These are phyloP conservation scores for Entosphenus tridentatus DNA, from an alignment of 2,113 vertebrate species.

Conservation along the genomic window DNA sequence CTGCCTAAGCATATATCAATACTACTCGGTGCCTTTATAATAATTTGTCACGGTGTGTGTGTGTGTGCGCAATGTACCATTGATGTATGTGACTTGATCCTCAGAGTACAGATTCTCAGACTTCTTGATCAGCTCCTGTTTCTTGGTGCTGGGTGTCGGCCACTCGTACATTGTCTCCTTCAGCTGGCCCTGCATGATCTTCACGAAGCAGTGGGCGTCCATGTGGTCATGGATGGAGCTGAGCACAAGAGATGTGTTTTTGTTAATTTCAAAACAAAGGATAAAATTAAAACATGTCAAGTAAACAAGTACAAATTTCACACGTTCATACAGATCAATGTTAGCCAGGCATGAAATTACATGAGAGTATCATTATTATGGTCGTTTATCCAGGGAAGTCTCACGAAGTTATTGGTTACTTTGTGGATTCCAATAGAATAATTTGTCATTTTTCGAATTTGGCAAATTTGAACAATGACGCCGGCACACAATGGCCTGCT, in stretches of 20 bases:
- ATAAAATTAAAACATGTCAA: too few species aligned
- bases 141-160: conserved; percentile 35
- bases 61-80: conserved; percentile 28
- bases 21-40: not conserved
- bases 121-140: conserved; percentile 50
- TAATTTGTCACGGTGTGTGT: not conserved
- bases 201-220: conserved; percentile 90
- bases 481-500: too few species aligned
- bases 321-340: too few species aligned
- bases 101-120: conserved; percentile 50
- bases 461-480: too few species aligned
- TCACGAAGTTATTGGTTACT: too few species aligned
- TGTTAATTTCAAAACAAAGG: too few species aligned
- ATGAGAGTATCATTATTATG: too few species aligned
- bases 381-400: too few species aligned
- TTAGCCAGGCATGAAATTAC: too few species aligned
- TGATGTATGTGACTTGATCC: conserved; percentile 81
- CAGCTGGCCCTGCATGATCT: conserved; percentile 76
- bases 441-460: too few species aligned
- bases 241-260: not conserved
- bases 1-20: not conserved
- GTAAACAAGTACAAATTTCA: too few species aligned
- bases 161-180: conserved; percentile 79
- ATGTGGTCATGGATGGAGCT: conserved; percentile 96
- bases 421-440: too few species aligned